These are phyloP conservation scores for Bos taurus DNA, from an alignment of 2,113 vertebrate genomes.

Conservation along the genomic window DNA sequence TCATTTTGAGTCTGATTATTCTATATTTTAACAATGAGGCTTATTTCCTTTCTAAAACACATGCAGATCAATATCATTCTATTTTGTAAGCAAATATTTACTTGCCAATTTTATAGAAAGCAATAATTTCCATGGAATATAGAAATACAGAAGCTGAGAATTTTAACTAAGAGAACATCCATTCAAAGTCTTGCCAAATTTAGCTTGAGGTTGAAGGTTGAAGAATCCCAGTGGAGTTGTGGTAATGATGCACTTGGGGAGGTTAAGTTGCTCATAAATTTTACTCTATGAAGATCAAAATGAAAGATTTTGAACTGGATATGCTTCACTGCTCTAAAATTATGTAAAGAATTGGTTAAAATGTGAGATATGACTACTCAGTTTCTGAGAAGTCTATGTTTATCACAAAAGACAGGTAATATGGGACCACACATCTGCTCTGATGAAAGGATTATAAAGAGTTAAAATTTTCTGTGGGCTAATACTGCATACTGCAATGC, in stretches of 20 bases:
- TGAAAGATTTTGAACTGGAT: background rate
- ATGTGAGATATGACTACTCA: background rate
- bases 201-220: background rate
- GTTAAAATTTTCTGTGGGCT: background rate
- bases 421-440: background rate
- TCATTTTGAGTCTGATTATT: background rate
- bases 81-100: background rate
- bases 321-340: background rate
- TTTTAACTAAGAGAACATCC: background rate
- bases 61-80: background rate
- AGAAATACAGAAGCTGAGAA: background rate
- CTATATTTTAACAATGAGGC: background rate
- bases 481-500: background rate
- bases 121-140: background rate
- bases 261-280: background rate
- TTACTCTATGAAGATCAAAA: background rate
- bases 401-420: background rate
- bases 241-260: background rate
- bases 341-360: background rate
- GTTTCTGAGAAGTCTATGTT: background rate
- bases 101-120: background rate
- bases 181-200: background rate
- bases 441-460: background rate
- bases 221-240: background rate
- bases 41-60: background rate